Evolutionary conservation across 2,113 vertebrate genomes (phyloP).

Genomic region (Nerophis lumbriciformis): DNA sequence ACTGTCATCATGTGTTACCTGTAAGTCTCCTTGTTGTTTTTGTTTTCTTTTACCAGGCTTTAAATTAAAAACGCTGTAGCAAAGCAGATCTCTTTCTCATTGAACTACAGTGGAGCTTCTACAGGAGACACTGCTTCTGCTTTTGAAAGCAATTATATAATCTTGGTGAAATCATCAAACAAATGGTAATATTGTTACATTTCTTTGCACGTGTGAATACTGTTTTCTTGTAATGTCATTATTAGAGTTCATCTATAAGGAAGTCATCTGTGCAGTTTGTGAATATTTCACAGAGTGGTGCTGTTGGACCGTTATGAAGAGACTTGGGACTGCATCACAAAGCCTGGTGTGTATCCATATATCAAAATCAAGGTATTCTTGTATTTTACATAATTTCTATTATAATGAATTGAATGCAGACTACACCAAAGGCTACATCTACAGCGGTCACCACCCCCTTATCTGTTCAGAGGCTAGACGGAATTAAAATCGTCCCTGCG

Average conservation of each 20-base stretch:
- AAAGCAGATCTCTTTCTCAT: slow-evolving; percentile 9
- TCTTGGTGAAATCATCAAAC: too few species aligned
- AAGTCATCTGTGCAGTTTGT: background rate
- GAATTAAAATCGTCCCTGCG: slow-evolving; percentile 15
- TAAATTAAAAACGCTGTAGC: slow-evolving; percentile 69
- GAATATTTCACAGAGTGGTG: slow-evolving; percentile 13
- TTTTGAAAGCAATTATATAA: background rate
- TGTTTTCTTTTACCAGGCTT: slow-evolving; percentile 70
- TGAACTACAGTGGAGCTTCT: too few species aligned
- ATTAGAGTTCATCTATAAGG: too few species aligned
- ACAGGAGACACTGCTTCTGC: too few species aligned
- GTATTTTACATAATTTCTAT: background rate
- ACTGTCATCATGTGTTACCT: slow-evolving; percentile 64
- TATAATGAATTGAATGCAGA: background rate
- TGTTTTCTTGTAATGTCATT: too few species aligned
- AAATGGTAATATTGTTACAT: too few species aligned
- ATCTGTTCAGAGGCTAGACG: slow-evolving; percentile 26
- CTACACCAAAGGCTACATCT: background rate
- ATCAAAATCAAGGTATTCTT: background rate
- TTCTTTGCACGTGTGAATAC: too few species aligned
- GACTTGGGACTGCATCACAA: background rate
- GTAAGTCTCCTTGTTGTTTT: slow-evolving; percentile 62
- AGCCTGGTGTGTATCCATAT: slow-evolving; percentile 1
- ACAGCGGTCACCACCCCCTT: background rate
- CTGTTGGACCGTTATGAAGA: slow-evolving; percentile 19